A percentile compares a stretch with the other conserved stretches of the same genome.
Evolutionary conservation across 1,140 invertebrate genomes (phyloP).

Genomic region (Euglossa dilemma): DNA sequence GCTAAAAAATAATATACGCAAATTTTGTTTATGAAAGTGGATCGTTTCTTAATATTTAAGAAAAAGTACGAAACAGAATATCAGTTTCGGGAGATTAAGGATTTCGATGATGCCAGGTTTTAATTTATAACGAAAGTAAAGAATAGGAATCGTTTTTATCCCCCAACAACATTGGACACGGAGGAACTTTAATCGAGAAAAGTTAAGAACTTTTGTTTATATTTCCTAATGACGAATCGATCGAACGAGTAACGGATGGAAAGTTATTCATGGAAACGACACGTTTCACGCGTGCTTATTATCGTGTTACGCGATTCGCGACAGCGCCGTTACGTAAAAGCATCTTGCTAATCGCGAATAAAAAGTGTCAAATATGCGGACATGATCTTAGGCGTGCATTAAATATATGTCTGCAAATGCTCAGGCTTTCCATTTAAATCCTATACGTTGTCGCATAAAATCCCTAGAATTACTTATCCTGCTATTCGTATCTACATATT

Average conservation of each 20-base stretch:
- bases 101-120: too few species aligned
- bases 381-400: constrained; percentile 23
- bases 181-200: not conserved
- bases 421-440: not conserved
- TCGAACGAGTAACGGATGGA: constrained; percentile 10
- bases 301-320: constrained; percentile 22
- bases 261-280: constrained; percentile 52
- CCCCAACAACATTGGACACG: rapidly evolving
- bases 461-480: not conserved
- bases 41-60: too few species aligned
- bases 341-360: constrained; percentile 20
- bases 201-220: not conserved
- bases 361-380: constrained; percentile 44
- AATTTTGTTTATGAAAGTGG: too few species aligned
- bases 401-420: not conserved
- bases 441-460: not conserved
- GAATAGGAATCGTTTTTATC: too few species aligned
- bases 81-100: too few species aligned
- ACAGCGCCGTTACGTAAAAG: constrained; percentile 31
- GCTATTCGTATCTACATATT: too few species aligned
- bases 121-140: too few species aligned
- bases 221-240: constrained; percentile 10
- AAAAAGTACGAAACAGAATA: too few species aligned
- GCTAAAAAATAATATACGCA: too few species aligned
- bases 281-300: constrained; percentile 35